Conservation (phyloP, 2,797 vertebrate species). For the Aeoliscus strigatus region DNA sequence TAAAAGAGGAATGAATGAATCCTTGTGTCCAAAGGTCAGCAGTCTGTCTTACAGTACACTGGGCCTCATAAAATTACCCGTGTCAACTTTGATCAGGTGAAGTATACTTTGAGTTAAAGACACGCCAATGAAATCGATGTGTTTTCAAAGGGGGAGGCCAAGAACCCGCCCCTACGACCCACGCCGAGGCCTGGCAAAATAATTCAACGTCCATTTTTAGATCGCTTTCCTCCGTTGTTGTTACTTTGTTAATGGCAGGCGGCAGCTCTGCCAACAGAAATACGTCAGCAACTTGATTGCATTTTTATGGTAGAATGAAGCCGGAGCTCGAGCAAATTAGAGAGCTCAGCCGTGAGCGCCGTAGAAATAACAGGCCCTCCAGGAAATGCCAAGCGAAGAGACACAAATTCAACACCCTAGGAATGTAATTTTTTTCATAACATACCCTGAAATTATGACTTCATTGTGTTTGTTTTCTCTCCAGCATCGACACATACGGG, state of each 20-base stretch:
- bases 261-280: constrained; percentile 62
- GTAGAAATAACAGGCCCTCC: constrained; percentile 52
- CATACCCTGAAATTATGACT: constrained; percentile 17
- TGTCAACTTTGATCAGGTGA: constrained; percentile 55
- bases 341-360: constrained; percentile 39
- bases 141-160: constrained; percentile 29
- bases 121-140: constrained; percentile 22
- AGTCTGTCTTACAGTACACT: constrained; percentile 45
- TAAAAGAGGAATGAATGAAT: constrained; percentile 58
- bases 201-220: constrained; percentile 64
- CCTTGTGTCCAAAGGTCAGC: constrained; percentile 55
- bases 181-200: constrained; percentile 18
- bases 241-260: constrained; percentile 50
- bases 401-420: constrained; percentile 34
- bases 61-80: constrained; percentile 61
- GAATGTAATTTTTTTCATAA: constrained; percentile 12
- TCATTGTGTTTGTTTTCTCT: constrained; percentile 21
- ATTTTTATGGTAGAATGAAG: constrained; percentile 69
- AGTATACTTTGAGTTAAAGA: constrained; percentile 32
- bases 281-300: constrained; percentile 67
- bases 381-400: constrained; percentile 38
- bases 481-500: background rate
- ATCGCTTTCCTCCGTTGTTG: constrained; percentile 40
- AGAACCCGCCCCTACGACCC: constrained; percentile 31
- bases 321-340: constrained; percentile 60